Conservation (phyloP, 1,140 invertebrate genomes). For the Latrodectus geometricus region DNA sequence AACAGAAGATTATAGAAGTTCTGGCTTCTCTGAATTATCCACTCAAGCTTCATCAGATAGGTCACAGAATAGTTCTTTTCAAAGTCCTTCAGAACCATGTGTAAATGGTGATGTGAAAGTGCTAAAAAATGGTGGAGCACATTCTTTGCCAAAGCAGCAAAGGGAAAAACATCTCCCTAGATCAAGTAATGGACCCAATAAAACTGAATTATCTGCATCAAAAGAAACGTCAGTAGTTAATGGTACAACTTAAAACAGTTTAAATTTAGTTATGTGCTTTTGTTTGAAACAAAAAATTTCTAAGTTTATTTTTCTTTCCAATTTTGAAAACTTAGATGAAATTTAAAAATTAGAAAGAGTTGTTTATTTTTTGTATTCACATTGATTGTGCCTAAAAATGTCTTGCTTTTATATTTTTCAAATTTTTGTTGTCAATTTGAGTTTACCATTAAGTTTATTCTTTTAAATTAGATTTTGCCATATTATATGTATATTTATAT, state of each 20-base stretch:
- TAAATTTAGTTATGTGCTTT: slow-evolving; percentile 23
- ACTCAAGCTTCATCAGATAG: slow-evolving; percentile 45
- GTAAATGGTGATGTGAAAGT: slow-evolving; percentile 50
- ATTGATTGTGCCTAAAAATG: slow-evolving; percentile 13
- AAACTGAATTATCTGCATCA: slow-evolving; percentile 49
- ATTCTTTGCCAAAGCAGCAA: slow-evolving; percentile 37
- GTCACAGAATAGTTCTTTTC: slow-evolving; percentile 39
- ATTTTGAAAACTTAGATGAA: not conserved
- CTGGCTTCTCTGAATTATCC: slow-evolving; percentile 55
- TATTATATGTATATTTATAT: not conserved
- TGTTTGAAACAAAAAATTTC: slow-evolving; percentile 9
- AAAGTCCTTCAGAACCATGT: slow-evolving; percentile 37
- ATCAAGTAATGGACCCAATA: slow-evolving; percentile 30
- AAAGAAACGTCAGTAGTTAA: slow-evolving; percentile 45
- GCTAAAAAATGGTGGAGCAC: slow-evolving; percentile 30
- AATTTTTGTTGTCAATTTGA: not conserved
- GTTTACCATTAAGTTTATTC: not conserved
- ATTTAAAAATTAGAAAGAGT: not conserved
- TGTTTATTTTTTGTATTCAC: slow-evolving; percentile 8
- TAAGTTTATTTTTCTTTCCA: slow-evolving; percentile 21
- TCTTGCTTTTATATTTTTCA: slow-evolving; percentile 10
- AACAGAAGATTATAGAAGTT: slow-evolving; percentile 37
- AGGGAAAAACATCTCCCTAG: slow-evolving; percentile 38
- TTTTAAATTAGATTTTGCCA: not conserved
- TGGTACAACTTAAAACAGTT: slow-evolving; percentile 50